A percentile compares a stretch with the other conserved stretches of the same genome.
phyloP scores from a whole-genome alignment of 1,140 invertebrate genomes.

The Drosophila serrata region DNA sequence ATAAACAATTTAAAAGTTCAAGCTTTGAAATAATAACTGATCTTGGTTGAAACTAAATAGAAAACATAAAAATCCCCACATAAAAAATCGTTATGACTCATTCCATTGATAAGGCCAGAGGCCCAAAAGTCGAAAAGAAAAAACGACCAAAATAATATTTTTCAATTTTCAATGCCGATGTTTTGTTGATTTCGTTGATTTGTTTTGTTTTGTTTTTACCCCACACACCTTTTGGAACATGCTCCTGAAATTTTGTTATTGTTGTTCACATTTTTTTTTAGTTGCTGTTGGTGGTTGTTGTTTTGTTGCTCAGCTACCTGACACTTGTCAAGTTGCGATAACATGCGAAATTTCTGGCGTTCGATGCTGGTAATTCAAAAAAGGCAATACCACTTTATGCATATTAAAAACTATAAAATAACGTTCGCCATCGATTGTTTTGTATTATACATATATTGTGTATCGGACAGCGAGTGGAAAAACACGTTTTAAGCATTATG shows the following conservation, averaged over 20 bases:
- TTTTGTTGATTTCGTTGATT: conserved; percentile 35
- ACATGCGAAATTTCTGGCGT: conserved; percentile 76
- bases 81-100: conserved; percentile 24
- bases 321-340: conserved; percentile 77
- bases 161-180: conserved; percentile 53
- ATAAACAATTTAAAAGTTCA: background rate
- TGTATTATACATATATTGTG: conserved; percentile 56
- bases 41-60: background rate
- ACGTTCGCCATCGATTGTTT: conserved; percentile 70
- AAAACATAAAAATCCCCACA: background rate
- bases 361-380: conserved; percentile 33
- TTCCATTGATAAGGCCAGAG: conserved; percentile 40
- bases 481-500: conserved; percentile 69
- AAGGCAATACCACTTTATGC: conserved; percentile 78
- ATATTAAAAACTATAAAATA: conserved; percentile 74
- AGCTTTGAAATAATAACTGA: conserved; percentile 9
- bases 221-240: conserved; percentile 50
- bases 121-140: conserved; percentile 35
- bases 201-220: conserved; percentile 26
- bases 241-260: conserved; percentile 66
- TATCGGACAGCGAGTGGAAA: conserved; percentile 41
- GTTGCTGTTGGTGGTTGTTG: conserved; percentile 12
- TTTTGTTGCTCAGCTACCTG: conserved; percentile 54
- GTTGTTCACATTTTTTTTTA: conserved; percentile 38
- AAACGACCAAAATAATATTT: conserved; percentile 47